Evolutionary conservation across 2,888 invertebrate genomes (phyloP).

Genomic region (Hedychridium roseum): DNA sequence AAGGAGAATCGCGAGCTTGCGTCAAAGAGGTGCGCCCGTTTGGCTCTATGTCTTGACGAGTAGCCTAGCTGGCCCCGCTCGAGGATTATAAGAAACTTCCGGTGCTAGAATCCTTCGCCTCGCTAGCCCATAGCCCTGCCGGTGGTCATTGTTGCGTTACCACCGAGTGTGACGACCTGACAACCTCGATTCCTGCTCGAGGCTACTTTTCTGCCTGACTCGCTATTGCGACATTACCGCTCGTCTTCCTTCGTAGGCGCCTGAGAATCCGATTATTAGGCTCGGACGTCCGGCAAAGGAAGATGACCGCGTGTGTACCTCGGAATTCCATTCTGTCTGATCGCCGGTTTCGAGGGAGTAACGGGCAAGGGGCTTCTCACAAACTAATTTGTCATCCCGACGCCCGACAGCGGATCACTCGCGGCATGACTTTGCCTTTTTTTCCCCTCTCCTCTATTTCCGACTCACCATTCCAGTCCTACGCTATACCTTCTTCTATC

Average conservation of each 20-base stretch:
- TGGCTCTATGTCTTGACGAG: too few relatives aligned
- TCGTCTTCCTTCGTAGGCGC: constrained; percentile 28
- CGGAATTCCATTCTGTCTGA: constrained; percentile 26
- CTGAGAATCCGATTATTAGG: too few relatives aligned
- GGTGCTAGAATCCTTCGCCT: constrained; percentile 32
- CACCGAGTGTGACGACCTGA: constrained; percentile 44
- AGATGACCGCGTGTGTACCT: constrained; percentile 10
- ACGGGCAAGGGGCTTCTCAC: constrained; percentile 9
- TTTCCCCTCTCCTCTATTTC: background rate
- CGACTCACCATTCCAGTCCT: background rate
- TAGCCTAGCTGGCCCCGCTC: constrained; percentile 33
- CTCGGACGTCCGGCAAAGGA: too few relatives aligned
- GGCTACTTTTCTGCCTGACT: background rate
- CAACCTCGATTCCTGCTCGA: background rate
- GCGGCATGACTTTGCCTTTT: constrained; percentile 18
- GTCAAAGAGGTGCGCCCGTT: too few relatives aligned
- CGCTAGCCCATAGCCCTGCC: too few relatives aligned
- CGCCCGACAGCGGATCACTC: constrained; percentile 14
- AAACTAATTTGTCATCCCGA: constrained; percentile 24
- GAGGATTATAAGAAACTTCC: constrained; percentile 41
- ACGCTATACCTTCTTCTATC: constrained; percentile 3
- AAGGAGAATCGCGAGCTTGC: too few relatives aligned
- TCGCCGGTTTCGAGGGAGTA: constrained; percentile 13
- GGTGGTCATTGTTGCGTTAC: constrained; percentile 55
- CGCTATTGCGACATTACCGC: too few relatives aligned